Evolutionary conservation across 1,140 invertebrate species (phyloP).

Genomic region (Andricus grossulariae): DNA sequence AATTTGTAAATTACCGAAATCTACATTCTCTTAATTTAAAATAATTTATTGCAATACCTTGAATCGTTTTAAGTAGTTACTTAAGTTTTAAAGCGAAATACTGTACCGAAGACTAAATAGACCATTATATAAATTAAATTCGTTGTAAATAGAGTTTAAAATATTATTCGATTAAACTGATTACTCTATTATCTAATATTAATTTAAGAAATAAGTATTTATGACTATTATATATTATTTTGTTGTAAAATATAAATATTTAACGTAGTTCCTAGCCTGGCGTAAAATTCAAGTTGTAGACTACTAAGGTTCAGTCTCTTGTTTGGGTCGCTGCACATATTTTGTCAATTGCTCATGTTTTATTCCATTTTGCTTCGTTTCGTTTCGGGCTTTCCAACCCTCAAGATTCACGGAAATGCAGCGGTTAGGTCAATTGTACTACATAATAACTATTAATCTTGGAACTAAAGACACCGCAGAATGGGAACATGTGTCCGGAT

Average conservation of each 20-base stretch:
- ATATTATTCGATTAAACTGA: neutral
- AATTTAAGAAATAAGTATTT: neutral
- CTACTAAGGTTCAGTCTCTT: slow-evolving; percentile 20
- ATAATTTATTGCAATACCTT: slow-evolving; percentile 5
- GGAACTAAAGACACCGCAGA: neutral
- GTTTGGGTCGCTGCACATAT: neutral
- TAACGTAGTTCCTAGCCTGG: neutral
- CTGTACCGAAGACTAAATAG: neutral
- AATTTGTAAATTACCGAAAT: no score
- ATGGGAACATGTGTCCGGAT: slow-evolving; percentile 29
- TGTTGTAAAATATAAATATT: slow-evolving; percentile 1
- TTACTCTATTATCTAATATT: no score
- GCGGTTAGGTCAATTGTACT: slow-evolving; percentile 2
- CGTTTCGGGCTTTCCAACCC: neutral
- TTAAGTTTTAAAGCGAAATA: neutral
- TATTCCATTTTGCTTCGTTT: neutral
- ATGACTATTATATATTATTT: neutral
- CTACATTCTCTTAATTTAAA: neutral
- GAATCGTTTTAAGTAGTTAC: neutral
- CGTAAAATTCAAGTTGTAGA: neutral
- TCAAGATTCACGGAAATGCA: slow-evolving; percentile 6
- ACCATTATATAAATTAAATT: neutral
- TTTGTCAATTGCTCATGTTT: neutral
- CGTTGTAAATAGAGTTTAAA: neutral
- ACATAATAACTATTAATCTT: slow-evolving; percentile 8